Percentiles rank a stretch among this genome's conserved stretches.
Evolutionary conservation across 2,888 invertebrate species (phyloP).

Genomic region (Caenorhabditis imperialis): DNA sequence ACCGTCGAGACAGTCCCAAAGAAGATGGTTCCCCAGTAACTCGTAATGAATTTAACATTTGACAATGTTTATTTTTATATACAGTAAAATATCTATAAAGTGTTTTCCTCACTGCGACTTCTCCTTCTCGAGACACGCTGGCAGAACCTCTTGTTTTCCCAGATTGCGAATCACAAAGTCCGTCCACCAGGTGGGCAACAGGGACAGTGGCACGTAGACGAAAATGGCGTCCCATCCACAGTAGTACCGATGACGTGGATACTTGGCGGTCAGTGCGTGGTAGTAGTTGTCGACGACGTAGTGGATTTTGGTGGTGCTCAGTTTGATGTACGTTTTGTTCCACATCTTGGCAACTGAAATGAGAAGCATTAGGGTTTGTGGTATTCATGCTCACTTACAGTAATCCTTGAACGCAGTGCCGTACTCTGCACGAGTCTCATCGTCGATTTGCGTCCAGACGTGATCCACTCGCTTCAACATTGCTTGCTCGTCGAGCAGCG

Average conservation of each 20-base stretch:
- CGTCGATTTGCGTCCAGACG: conserved; percentile 62
- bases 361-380: no score
- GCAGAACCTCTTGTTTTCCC: conserved; percentile 59
- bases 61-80: not conserved
- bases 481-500: conserved; percentile 60
- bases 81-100: conserved; percentile 9
- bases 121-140: conserved; percentile 50
- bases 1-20: conserved; percentile 26
- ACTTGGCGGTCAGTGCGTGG: conserved; percentile 68
- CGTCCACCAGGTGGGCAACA: conserved; percentile 66
- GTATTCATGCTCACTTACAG: conserved; percentile 52
- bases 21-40: conserved; percentile 21
- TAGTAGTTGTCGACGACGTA: conserved; percentile 72
- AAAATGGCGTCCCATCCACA: conserved; percentile 72
- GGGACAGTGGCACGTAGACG: conserved; percentile 68
- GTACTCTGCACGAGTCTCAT: conserved; percentile 65
- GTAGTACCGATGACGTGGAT: conserved; percentile 64
- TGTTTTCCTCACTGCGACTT: conserved; percentile 12
- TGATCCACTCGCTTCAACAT: conserved; percentile 65
- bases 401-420: conserved; percentile 70
- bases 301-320: conserved; percentile 66
- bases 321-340: conserved; percentile 61
- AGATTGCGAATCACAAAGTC: conserved; percentile 59
- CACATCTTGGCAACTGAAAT: conserved; percentile 65
- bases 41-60: not conserved